Evolutionary conservation across 2,888 invertebrate species (phyloP).

Genomic region (Carabus problematicus): DNA sequence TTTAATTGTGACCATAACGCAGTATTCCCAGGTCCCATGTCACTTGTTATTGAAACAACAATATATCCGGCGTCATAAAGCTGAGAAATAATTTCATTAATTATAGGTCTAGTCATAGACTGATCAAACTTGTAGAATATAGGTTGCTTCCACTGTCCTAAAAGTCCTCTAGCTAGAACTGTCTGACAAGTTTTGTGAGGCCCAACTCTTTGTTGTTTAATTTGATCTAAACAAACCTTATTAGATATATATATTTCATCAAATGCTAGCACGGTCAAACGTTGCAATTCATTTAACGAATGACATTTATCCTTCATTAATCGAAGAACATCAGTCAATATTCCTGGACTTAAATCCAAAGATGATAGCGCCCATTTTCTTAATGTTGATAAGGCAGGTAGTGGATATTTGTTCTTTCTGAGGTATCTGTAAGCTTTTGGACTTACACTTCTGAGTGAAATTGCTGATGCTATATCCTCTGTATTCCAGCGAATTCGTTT

Average conservation of each 20-base stretch:
- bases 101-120: constrained; percentile 15
- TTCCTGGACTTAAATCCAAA: constrained; percentile 6
- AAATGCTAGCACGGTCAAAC: constrained; percentile 10
- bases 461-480: constrained; percentile 27
- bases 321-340: constrained; percentile 9
- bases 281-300: constrained; percentile 1
- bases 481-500: not conserved
- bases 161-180: constrained; percentile 26
- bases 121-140: constrained; percentile 25
- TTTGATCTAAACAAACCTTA: not conserved
- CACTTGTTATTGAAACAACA: constrained; percentile 16
- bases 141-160: constrained; percentile 27
- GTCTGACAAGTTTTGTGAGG: constrained; percentile 24
- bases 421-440: constrained; percentile 19
- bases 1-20: constrained; percentile 15
- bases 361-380: constrained; percentile 20
- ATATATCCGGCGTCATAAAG: not conserved
- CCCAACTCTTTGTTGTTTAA: constrained; percentile 29
- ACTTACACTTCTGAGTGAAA: constrained; percentile 26
- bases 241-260: constrained; percentile 18
- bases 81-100: constrained; percentile 3
- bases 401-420: constrained; percentile 11
- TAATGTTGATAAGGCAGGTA: constrained; percentile 12
- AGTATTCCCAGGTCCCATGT: constrained; percentile 13
- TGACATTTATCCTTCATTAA: constrained; percentile 10